Evolutionary conservation across 1,140 invertebrate species (phyloP), one percentile per base, ranked within the genome.

Genomic region (Psix sp.): DNA sequence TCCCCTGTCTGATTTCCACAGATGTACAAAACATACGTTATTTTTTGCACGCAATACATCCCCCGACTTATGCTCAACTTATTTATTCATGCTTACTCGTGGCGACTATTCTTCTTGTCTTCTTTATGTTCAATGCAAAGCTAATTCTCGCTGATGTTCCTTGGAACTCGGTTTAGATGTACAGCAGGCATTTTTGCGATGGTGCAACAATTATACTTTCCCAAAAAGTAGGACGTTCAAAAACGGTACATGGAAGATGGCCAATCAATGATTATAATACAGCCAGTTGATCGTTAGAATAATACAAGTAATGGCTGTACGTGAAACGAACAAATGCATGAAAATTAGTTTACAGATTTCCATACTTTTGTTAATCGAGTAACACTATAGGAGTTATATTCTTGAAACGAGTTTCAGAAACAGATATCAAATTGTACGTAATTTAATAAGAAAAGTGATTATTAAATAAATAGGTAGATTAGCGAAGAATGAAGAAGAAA

Each of bases 41-140:
- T 60, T 51, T 49, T 57, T 52, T 70, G 56, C 65, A 70, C 65
- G 65, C 65, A 54, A 67, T 35, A 40, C 39, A 60, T 56, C 49
- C 67, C 21, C 40, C 33, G 31, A 48, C 33, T 38, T 49, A 56
- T 36, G 52, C 33, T 45, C 43, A 52, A 15, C 57, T 62, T 62
- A 62, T 62, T 71, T 71, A 71, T 62, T 71, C 56, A 48, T 71
- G 29, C 57, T 36, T 49, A 39, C 52, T 52, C 31, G 36, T 60
- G 21, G 39, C 54, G 54, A 45, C 46, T 29, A 35, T 29, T 68
- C 33, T 60, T 60, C 46, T 46, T 38, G 36, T 46, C 31, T 48
- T 62, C 35, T 70, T 17, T 43, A 17, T 68, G 42, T 16, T 51
- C 45, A 21, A 68, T 35, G 17, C 29, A 21, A 43, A 36, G 29